Percentiles rank a stretch among this genome's conserved stretches.
Evolutionary conservation across 2,113 vertebrate genomes (phyloP).

Genomic region (Eubucco bourcierii): DNA sequence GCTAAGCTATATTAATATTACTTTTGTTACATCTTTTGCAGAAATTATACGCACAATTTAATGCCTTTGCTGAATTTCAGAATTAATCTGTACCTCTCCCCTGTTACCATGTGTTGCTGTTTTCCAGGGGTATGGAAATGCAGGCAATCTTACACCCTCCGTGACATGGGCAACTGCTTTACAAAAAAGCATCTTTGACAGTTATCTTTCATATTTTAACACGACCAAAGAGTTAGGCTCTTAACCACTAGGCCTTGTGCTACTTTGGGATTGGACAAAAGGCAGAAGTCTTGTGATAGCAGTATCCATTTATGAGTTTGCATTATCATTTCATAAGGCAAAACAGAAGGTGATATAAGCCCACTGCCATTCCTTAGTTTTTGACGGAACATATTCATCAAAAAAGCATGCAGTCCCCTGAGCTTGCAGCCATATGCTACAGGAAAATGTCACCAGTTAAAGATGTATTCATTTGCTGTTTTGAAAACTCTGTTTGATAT

Average conservation of each 20-base stretch:
- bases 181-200: conserved; percentile 55
- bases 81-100: conserved; percentile 23
- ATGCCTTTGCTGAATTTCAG: background rate
- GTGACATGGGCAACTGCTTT: conserved; percentile 38
- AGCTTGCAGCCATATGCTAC: conserved; percentile 92
- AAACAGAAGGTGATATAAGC: conserved; percentile 93
- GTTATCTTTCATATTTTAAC: conserved; percentile 53
- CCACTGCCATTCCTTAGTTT: conserved; percentile 86
- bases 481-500: conserved; percentile 94
- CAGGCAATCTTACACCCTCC: background rate
- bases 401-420: conserved; percentile 93
- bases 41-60: background rate
- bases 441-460: conserved; percentile 98
- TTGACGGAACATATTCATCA: conserved; percentile 93
- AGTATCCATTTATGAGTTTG: conserved; percentile 75
- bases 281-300: conserved; percentile 69
- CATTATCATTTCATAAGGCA: conserved; percentile 95
- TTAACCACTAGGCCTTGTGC: conserved; percentile 46
- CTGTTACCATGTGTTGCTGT: conserved; percentile 30
- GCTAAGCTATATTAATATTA: background rate
- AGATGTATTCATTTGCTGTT: conserved; percentile 95
- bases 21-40: background rate
- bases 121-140: conserved; percentile 57
- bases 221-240: conserved; percentile 52
- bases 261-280: conserved; percentile 70